Base-by-base conservation (phyloP, 2,797 vertebrate species). In the Nothura maculosa region DNA sequence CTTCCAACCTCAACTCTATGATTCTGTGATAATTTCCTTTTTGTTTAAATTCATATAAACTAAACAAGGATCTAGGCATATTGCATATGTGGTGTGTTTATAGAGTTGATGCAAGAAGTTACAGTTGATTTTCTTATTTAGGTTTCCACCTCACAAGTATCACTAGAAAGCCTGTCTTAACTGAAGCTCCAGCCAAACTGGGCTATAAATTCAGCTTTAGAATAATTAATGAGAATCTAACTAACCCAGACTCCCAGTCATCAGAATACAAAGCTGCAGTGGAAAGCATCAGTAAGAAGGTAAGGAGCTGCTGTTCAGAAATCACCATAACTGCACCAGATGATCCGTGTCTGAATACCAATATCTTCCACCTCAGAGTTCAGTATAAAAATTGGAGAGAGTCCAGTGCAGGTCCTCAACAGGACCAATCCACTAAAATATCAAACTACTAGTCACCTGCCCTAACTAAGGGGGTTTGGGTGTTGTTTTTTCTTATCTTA, bases 181-280 rank as follows among this genome's bases (percentile, higher is more conserved):
- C 18, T 11, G 64, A 84, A 62, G 20, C 60, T 72, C 24, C 81
- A 61, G 67, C 5, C 34, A 60, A 50, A 27, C 0, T 25, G 19
- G 95, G 90, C 45, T 97, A 96, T 76, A 90, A 85, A 9, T 9
- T 97, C 61, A 89, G 72, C 62, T 97, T 97, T 34, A 96, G 81
- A 55, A 96, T 97, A 72, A 15, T 95, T 70, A 97, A 93, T 69
- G 76, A 94, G 81, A 97, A 95, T 15, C 83, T 97, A 54, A 96
- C 84, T 25, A 95, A 95, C 48, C 40, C 95, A 34, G 87, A 97
- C 36, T 12, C 93, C 30, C 89, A 75, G 38, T 96, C 97, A 67
- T 34, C 82, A 68, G 94, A 93, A 61, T 94, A 97, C 73, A 90
- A 70, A 85, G 79, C 79, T 66, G 80, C 95, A 55, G 60, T 77